Conservation (phyloP, 2,797 vertebrate genomes). For the Centroberyx gerrardi region DNA sequence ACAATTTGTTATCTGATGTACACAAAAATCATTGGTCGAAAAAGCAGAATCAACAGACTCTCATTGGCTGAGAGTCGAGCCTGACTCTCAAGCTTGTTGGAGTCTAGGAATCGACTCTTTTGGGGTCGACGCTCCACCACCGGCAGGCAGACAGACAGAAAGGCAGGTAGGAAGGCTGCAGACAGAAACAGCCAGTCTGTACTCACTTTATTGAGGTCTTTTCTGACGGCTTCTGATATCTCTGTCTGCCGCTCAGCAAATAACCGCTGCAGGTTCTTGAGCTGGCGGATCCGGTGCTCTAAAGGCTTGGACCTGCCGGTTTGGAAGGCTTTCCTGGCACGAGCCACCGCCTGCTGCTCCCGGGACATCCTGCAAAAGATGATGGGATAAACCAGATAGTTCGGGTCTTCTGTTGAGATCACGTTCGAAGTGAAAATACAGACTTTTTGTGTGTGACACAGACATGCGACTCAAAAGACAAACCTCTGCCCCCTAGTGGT, state of each 20-base stretch:
- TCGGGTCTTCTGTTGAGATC: too few species aligned
- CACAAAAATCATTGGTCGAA: too few species aligned
- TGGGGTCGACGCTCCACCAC: background rate
- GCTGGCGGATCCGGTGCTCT: slow-evolving; percentile 89
- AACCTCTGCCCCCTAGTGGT: too few species aligned
- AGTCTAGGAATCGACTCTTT: background rate
- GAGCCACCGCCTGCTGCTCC: slow-evolving; percentile 84
- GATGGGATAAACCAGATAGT: background rate
- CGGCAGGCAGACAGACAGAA: too few species aligned
- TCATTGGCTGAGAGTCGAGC: background rate
- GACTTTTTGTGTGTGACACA: too few species aligned
- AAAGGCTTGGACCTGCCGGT: slow-evolving; percentile 87
- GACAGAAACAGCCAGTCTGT: background rate
- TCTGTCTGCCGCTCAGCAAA: slow-evolving; percentile 86
- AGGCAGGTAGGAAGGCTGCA: too few species aligned
- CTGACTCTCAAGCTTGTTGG: background rate
- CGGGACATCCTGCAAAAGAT: slow-evolving; percentile 82
- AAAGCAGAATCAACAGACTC: background rate
- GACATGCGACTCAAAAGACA: too few species aligned
- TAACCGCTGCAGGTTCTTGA: slow-evolving; percentile 88
- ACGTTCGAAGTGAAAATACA: too few species aligned
- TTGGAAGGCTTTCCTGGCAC: slow-evolving; percentile 88
- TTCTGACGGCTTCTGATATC: slow-evolving; percentile 85
- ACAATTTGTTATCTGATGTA: too few species aligned
- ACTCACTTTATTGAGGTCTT: slow-evolving; percentile 90